Evolutionary conservation across 2,797 vertebrate species (phyloP).

Genomic region (Alca torda): DNA sequence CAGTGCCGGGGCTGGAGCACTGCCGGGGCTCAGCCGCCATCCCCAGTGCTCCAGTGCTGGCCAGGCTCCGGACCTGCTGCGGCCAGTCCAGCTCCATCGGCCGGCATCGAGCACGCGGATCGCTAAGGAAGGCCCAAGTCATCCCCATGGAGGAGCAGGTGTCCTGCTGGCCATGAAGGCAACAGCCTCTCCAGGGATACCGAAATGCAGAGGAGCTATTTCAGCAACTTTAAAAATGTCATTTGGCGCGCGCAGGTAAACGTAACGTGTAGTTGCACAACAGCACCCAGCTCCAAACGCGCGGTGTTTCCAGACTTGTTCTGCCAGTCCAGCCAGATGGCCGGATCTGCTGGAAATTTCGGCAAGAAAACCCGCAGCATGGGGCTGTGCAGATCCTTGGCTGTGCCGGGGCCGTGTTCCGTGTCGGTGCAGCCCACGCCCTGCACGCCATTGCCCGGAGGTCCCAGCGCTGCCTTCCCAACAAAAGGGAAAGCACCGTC

Average conservation of each 20-base stretch:
- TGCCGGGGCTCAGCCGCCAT: not conserved
- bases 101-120: rapidly evolving
- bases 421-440: not conserved
- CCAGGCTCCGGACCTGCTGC: not conserved
- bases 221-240: not conserved
- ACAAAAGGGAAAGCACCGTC: conserved; percentile 63
- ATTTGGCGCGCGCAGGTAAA: rapidly evolving
- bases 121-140: not conserved
- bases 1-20: not conserved
- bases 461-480: not conserved
- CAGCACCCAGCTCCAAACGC: not conserved
- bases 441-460: rapidly evolving
- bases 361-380: not conserved
- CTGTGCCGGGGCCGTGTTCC: not conserved
- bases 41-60: not conserved
- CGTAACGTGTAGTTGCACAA: not conserved
- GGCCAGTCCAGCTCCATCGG: not conserved
- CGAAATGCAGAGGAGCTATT: rapidly evolving
- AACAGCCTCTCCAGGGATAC: not conserved
- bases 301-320: not conserved
- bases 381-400: not conserved
- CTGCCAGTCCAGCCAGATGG: conserved; percentile 39
- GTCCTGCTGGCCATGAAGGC: rapidly evolving
- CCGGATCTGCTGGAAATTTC: not conserved
- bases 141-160: rapidly evolving